Evolutionary conservation across 2,113 vertebrate genomes (phyloP), one percentile per base, ranked within the genome.

Genomic region (Agelaius tricolor): DNA sequence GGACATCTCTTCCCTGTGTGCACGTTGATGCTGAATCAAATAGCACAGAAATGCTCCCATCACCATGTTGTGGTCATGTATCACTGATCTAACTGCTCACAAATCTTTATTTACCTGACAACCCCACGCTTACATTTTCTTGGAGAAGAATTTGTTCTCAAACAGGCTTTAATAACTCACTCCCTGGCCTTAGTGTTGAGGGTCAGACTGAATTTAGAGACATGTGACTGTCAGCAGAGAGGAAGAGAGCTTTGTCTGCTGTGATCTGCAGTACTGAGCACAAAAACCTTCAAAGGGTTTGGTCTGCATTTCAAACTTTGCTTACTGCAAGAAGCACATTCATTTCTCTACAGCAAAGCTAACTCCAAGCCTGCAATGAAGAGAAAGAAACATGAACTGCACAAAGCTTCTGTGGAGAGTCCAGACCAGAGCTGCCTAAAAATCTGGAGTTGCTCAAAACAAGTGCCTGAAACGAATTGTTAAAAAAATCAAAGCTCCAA

Each of bases 241-340:
- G 28, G 18, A 61, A 72, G 31, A 55, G 14, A 52, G 26, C 26
- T 87, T 83, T 85, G 10, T 57, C 44, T 73, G 54, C 49, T 52
- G 30, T 57, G 52, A 76, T 47, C 31, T 73, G 35, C 15, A 68
- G 78, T 73, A 37, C 19, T 46, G 65, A 92, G 67, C 57, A 66
- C 23, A 78, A 84, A 95, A 84, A 90, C 63, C 81, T 90, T 77
- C 31, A 77, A 84, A 92, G 30, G 15, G 13, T 33, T 92, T 82
- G 31, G 7, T 52, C 11, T 79, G 92, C 69, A 67, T 88, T 93
- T 94, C 91, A 91, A 67, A 33, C 58, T 87, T 95, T 37, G 68
- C 39, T 96, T 92, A 43, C 87, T 80, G 51, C 66, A 92, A 76
- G 80, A 96, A 96, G 81, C 33, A 68, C 5, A 21, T 86, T 57